Evolutionary conservation across 2,797 vertebrate species (phyloP), one percentile per base, ranked within the genome.

Genomic region (Leptodactylus fallax): DNA sequence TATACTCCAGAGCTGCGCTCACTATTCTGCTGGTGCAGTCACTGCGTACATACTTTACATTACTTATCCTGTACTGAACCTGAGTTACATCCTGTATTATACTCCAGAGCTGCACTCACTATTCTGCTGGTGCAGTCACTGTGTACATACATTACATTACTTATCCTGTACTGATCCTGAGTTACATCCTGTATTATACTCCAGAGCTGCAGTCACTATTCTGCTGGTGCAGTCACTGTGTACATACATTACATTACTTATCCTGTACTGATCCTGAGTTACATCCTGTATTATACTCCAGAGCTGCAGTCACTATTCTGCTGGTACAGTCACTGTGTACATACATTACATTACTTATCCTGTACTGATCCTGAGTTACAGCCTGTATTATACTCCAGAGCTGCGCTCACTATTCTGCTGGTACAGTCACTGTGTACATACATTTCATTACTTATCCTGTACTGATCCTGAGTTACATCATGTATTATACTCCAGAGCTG

Each of bases 301-400:
- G 60, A 65, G 63, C 63, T 65, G 19, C 6, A n/a, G 0, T 61
- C 60, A 9, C 19, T 21, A n/a, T 21, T 61, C 58, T 21, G 58
- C 58, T 61, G 19, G 19, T 61, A 4, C 5, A 67, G 61, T 63
- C 61, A 63, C n/a, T 63, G 21, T n/a, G 61, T 63, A 63, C 61
- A 63, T 58, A 58, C 56, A 58, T 58, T n/a, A 63, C 61, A 63
- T 63, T n/a, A n/a, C n/a, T n/a, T n/a, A n/a, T n/a, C n/a, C n/a
- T n/a, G n/a, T n/a, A n/a, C n/a, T n/a, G n/a, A n/a, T n/a, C n/a
- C n/a, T n/a, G n/a, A n/a, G n/a, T n/a, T n/a, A n/a, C n/a, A 61
- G 21, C 60, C 60, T 63, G 61, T 63, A 63, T 63, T 63, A 63
- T n/a, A 63, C 61, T 10, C 61, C 19, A 49, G 47, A 74, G 27